Percentiles rank a stretch among this genome's conserved stretches.
phyloP scores from a whole-genome alignment of 2,888 invertebrate genomes.

The Leptinotarsa tumamoca region DNA sequence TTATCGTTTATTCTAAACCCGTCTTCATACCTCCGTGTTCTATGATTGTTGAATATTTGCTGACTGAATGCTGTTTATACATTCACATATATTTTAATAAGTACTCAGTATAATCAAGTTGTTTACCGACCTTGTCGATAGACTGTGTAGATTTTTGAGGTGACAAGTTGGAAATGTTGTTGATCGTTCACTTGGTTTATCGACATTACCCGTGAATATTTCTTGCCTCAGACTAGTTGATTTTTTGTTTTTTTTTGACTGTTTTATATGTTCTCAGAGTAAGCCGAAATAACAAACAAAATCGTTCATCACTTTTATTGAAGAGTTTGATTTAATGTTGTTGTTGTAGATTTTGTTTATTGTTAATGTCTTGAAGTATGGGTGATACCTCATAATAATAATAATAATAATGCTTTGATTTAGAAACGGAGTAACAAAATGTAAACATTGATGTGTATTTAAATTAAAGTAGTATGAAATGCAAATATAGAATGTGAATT shows the following conservation, averaged over 20 bases:
- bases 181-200: background rate
- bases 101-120: conserved; percentile 29
- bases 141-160: conserved; percentile 24
- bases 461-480: no score
- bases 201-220: background rate
- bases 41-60: conserved; percentile 12
- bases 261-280: background rate
- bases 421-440: no score
- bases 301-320: conserved; percentile 3
- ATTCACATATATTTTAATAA: conserved; percentile 35
- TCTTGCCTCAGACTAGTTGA: background rate
- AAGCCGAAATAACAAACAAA: background rate
- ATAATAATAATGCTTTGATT: no score
- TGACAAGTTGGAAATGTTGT: conserved; percentile 23
- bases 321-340: background rate
- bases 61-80: conserved; percentile 8
- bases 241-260: background rate
- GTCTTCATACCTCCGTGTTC: background rate
- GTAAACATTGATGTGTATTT: no score
- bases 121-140: conserved; percentile 30
- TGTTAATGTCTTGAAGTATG: background rate
- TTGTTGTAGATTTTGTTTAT: background rate
- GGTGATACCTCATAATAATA: background rate
- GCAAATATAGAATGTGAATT: no score
- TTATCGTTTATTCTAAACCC: background rate